A percentile compares a stretch with the other conserved stretches of the same genome.
Conservation (phyloP, 1,140 invertebrate genomes). For the Acromyrmex echinatior region DNA sequence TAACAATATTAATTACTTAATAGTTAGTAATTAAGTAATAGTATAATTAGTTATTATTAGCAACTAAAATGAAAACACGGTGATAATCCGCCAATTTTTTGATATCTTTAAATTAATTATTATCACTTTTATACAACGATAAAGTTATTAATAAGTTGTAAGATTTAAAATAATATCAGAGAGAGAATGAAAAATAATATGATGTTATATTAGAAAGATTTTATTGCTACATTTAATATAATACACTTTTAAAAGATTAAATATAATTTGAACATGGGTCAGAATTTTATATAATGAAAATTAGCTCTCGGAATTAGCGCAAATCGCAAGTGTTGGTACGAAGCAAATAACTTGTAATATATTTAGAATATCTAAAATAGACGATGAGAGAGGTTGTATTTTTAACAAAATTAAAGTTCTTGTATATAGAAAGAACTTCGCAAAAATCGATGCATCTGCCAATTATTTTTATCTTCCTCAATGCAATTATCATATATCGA, state of each 20-base stretch:
- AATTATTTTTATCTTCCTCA: background rate
- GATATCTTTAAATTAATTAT: background rate
- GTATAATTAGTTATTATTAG: too few relatives aligned
- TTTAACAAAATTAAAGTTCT: too few relatives aligned
- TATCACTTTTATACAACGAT: background rate
- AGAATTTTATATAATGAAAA: background rate
- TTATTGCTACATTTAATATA: background rate
- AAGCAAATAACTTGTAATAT: too few relatives aligned
- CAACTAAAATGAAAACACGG: too few relatives aligned
- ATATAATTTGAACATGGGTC: background rate
- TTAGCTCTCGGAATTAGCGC: background rate
- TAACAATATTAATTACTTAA: constrained; percentile 17
- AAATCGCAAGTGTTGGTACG: background rate
- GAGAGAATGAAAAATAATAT: background rate
- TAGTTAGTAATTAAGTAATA: background rate
- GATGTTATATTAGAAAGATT: background rate
- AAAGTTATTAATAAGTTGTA: background rate
- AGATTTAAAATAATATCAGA: background rate
- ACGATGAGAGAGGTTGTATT: too few relatives aligned
- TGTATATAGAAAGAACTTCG: too few relatives aligned
- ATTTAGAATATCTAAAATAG: too few relatives aligned
- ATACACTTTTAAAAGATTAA: background rate
- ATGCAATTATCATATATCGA: background rate
- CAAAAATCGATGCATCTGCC: background rate
- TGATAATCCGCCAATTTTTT: too few relatives aligned